phyloP scores from a whole-genome alignment of 2,888 invertebrate genomes.

The Stictocephala bisonia region DNA sequence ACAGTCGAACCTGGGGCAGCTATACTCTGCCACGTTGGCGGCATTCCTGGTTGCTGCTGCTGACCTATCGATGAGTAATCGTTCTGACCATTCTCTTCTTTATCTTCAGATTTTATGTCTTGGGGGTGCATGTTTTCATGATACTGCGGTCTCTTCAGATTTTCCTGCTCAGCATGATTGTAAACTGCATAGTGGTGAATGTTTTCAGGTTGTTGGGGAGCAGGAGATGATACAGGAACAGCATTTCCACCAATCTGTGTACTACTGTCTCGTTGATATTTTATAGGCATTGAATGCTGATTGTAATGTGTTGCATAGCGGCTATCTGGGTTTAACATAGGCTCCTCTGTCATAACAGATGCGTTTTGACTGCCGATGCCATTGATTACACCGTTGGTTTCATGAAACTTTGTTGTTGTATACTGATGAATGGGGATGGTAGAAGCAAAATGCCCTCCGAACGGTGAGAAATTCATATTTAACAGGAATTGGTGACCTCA shows the following conservation, averaged over 20 bases:
- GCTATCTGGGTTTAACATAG: slow-evolving; percentile 49
- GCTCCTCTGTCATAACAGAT: slow-evolving; percentile 45
- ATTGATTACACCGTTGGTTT: slow-evolving; percentile 58
- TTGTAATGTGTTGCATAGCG: slow-evolving; percentile 53
- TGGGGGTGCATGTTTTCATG: slow-evolving; percentile 63
- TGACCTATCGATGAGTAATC: slow-evolving; percentile 64
- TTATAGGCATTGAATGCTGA: slow-evolving; percentile 50
- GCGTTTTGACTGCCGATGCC: slow-evolving; percentile 21
- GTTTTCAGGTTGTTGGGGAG: slow-evolving; percentile 46
- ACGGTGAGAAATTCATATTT: slow-evolving; percentile 86
- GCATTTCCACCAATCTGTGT: slow-evolving; percentile 55
- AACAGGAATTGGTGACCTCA: background rate
- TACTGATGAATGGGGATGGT: slow-evolving; percentile 87
- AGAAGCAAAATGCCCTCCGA: slow-evolving; percentile 82
- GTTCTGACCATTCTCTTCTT: slow-evolving; percentile 61
- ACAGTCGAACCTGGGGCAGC: slow-evolving; percentile 81
- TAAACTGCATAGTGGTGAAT: slow-evolving; percentile 52
- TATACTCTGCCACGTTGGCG: slow-evolving; percentile 78
- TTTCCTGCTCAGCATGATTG: slow-evolving; percentile 50
- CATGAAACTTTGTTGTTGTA: slow-evolving; percentile 78
- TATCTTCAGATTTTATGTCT: slow-evolving; percentile 58
- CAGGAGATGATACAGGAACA: slow-evolving; percentile 51
- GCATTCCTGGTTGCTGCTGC: slow-evolving; percentile 67
- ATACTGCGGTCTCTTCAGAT: slow-evolving; percentile 63
- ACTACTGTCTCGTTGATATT: slow-evolving; percentile 56